Conservation (phyloP, 2,888 invertebrate species). For the Agonum fuliginosum region DNA sequence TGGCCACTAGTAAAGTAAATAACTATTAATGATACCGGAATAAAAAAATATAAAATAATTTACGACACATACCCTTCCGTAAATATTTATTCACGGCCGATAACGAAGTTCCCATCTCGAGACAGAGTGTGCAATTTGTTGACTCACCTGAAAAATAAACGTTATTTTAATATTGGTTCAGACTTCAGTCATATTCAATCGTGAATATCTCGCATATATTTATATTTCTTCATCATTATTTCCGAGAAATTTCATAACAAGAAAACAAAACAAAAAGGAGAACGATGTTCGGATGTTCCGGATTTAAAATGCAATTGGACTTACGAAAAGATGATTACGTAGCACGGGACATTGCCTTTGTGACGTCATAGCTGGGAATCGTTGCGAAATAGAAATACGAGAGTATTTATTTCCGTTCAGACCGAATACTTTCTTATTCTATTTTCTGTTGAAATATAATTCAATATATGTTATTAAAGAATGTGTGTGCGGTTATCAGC, state of each 20-base stretch:
- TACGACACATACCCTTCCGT: neutral
- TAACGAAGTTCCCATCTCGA: slow-evolving; percentile 3
- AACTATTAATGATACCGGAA: too few relatives aligned
- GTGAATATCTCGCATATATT: slow-evolving; percentile 1
- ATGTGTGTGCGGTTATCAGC: too few relatives aligned
- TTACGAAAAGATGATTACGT: slow-evolving; percentile 34
- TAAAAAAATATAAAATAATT: slow-evolving; percentile 32
- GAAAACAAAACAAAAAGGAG: slow-evolving; percentile 24
- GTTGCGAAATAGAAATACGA: neutral
- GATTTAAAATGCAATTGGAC: slow-evolving; percentile 39
- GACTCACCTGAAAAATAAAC: slow-evolving; percentile 42
- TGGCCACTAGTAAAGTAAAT: too few relatives aligned
- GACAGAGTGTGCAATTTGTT: slow-evolving; percentile 37
- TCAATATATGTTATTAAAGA: too few relatives aligned
- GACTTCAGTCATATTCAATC: neutral
- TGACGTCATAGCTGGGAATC: slow-evolving; percentile 8
- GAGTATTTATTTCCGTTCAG: slow-evolving; percentile 15
- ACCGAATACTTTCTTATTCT: too few relatives aligned
- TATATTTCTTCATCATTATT: slow-evolving; percentile 17
- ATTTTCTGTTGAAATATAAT: too few relatives aligned
- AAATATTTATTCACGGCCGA: slow-evolving; percentile 7
- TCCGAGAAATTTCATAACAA: slow-evolving; percentile 30
- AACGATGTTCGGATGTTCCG: neutral
- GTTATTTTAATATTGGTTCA: neutral
- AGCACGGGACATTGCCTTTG: slow-evolving; percentile 16